Evolutionary conservation across 2,113 vertebrate species (phyloP).

Genomic region (Neodontobutis hainanensis): DNA sequence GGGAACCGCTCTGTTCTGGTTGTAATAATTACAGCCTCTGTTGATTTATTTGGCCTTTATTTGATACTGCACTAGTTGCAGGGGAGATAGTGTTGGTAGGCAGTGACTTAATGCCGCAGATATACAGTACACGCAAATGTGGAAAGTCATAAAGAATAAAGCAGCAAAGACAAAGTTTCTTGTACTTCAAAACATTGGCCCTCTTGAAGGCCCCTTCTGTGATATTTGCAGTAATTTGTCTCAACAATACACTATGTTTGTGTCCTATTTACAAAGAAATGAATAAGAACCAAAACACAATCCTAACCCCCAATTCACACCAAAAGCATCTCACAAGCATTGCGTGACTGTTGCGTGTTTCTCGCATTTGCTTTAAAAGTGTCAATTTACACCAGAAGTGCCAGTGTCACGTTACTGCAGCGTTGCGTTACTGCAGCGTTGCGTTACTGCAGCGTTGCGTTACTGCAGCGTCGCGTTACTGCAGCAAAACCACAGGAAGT

Average conservation of each 20-base stretch:
- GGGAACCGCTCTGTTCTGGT: slow-evolving; percentile 44
- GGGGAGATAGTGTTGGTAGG: slow-evolving; percentile 15
- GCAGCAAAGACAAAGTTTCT: not conserved
- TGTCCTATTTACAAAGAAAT: slow-evolving; percentile 3
- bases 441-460: too few relatives aligned
- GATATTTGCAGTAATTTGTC: not conserved
- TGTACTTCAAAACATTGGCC: not conserved
- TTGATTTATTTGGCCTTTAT: slow-evolving; percentile 55
- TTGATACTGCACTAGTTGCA: slow-evolving; percentile 36
- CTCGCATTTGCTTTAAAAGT: too few relatives aligned
- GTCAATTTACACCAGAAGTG: too few relatives aligned
- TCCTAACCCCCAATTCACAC: too few relatives aligned
- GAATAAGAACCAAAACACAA: not conserved
- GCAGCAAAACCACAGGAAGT: too few relatives aligned
- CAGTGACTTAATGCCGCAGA: slow-evolving; percentile 24
- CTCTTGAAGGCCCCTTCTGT: not conserved
- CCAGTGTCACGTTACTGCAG: too few relatives aligned
- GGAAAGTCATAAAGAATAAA: slow-evolving; percentile 10
- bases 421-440: too few relatives aligned
- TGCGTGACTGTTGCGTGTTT: too few relatives aligned
- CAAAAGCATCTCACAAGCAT: too few relatives aligned
- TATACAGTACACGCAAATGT: not conserved
- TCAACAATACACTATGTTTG: not conserved
- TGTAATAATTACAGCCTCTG: slow-evolving; percentile 57
- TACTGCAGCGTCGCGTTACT: too few relatives aligned